Conservation (phyloP, 2,113 vertebrate species). For the Monopterus albus region DNA sequence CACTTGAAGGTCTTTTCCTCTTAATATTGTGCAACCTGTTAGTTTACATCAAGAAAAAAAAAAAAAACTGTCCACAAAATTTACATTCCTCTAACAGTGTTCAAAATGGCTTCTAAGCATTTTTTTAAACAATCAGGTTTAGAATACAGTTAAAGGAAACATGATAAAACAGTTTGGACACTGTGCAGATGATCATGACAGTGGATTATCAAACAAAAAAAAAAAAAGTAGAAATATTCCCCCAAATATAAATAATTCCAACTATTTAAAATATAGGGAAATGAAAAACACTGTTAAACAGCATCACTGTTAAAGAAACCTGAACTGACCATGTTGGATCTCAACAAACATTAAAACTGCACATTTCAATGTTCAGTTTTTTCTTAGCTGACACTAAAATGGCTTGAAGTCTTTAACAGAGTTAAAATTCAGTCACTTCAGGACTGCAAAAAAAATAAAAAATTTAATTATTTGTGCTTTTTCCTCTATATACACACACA, state of each 20-base stretch:
- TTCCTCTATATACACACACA: too few species aligned
- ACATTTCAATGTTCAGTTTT: too few species aligned
- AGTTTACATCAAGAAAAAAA: conserved; percentile 63
- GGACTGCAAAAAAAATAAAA: too few species aligned
- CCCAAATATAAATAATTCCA: conserved; percentile 27
- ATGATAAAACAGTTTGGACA: conserved; percentile 27
- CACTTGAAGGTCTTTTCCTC: conserved; percentile 38
- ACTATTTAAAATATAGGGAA: conserved; percentile 12
- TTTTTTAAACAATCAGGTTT: conserved; percentile 65
- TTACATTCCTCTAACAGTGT: conserved; percentile 80
- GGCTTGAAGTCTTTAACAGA: too few species aligned
- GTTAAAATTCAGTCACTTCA: too few species aligned
- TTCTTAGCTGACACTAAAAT: too few species aligned
- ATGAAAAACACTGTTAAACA: conserved; percentile 28
- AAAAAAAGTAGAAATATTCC: conserved; percentile 16
- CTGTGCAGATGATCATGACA: conserved; percentile 7
- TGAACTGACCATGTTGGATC: not conserved
- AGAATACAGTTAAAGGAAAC: conserved; percentile 65
- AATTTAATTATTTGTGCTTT: too few species aligned
- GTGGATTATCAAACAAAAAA: not conserved
- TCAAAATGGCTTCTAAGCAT: conserved; percentile 72
- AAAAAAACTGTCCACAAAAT: conserved; percentile 70
- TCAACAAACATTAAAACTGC: not conserved
- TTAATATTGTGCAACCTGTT: conserved; percentile 63
- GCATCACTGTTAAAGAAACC: not conserved